A percentile compares a stretch with the other conserved stretches of the same genome.
Evolutionary conservation across 2,888 invertebrate species (phyloP).

Genomic region (Plebejus argus): DNA sequence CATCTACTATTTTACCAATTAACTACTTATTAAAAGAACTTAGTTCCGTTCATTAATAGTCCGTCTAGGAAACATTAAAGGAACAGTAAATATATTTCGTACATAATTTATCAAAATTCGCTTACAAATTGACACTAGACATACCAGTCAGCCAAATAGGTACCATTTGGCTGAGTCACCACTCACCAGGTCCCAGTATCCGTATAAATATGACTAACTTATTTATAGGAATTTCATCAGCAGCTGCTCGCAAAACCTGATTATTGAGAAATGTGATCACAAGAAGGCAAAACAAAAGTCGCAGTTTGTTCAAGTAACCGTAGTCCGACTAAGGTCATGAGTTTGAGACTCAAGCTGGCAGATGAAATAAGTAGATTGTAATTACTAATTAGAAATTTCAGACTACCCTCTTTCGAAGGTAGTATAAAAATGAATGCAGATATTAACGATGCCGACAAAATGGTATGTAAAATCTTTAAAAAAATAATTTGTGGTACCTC

Average conservation of each 20-base stretch:
- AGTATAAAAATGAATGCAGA: no score
- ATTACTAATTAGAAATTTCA: no score
- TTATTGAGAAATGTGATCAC: slow-evolving; percentile 9
- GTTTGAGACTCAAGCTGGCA: no score
- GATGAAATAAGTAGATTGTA: no score
- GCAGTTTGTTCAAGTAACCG: no score
- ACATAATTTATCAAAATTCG: neutral
- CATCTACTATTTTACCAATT: no score
- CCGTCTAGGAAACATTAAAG: neutral
- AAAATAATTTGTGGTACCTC: no score
- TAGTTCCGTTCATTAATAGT: neutral
- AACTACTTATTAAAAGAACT: no score
- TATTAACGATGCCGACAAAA: no score
- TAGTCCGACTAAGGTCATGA: no score
- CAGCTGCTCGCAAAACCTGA: slow-evolving; percentile 6
- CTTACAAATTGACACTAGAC: neutral
- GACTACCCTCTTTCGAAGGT: no score
- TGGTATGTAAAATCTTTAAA: no score
- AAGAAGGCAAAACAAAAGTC: neutral
- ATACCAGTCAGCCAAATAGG: neutral
- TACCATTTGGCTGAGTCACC: slow-evolving; percentile 9
- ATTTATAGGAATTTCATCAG: slow-evolving; percentile 18
- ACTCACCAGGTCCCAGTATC: neutral
- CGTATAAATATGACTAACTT: neutral
- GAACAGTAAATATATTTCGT: neutral